Evolutionary conservation across 2,888 invertebrate genomes (phyloP).

Genomic region (Himalopsyche tibetana): DNA sequence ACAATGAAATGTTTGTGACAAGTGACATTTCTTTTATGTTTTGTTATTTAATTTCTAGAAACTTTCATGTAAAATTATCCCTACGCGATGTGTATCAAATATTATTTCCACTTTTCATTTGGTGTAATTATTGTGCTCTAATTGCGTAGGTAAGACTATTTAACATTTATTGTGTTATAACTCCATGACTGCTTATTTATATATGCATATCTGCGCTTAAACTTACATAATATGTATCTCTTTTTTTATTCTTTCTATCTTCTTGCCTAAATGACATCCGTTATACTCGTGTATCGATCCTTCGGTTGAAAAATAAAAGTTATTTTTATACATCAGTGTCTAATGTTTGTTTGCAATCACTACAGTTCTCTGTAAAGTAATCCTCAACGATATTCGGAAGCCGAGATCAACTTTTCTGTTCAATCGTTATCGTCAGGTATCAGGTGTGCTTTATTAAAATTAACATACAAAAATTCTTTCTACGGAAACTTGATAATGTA

Average conservation of each 20-base stretch:
- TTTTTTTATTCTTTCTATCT: not conserved
- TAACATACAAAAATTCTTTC: not conserved
- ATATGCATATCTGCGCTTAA: constrained; percentile 14
- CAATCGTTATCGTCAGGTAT: not conserved
- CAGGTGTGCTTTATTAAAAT: not conserved
- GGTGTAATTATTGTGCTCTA: not conserved
- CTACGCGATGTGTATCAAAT: constrained; percentile 1
- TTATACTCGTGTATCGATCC: not conserved
- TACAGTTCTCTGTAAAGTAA: not conserved
- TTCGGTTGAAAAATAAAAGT: not conserved
- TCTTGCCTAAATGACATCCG: constrained; percentile 23
- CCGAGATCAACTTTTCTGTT: not conserved
- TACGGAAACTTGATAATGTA: not conserved
- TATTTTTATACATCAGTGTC: not conserved
- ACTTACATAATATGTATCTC: not conserved
- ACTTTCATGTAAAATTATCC: constrained; percentile 31
- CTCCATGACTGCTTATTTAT: constrained; percentile 26
- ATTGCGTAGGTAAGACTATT: constrained; percentile 18
- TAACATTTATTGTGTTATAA: constrained; percentile 34
- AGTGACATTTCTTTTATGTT: constrained; percentile 45
- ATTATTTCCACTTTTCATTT: constrained; percentile 29
- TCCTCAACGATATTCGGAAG: not conserved
- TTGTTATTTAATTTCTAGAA: constrained; percentile 46
- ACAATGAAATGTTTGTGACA: constrained; percentile 38
- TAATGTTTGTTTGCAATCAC: not conserved